Conservation (phyloP, 2,797 vertebrate genomes). For the Coregonus suidteri region DNA sequence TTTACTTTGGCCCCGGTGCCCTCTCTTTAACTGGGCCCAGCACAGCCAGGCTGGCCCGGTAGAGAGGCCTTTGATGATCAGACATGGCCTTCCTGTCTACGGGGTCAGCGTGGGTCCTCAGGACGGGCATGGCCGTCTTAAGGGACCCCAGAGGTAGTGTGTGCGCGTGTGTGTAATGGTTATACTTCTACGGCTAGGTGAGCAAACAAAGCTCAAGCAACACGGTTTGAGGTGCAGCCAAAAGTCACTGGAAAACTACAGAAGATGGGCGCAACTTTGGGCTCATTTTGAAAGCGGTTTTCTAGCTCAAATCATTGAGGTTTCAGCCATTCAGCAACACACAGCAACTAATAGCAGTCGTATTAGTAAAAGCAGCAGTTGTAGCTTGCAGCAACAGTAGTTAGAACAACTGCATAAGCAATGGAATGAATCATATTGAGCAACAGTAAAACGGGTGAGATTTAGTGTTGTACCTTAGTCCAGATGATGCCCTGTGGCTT, state of each 20-base stretch:
- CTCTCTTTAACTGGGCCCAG: slow-evolving; percentile 59
- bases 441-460: neutral
- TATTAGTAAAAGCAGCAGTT: neutral
- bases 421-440: neutral
- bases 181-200: neutral
- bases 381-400: neutral
- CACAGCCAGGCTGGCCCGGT: slow-evolving; percentile 65
- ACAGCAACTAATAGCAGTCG: neutral
- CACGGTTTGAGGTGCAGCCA: neutral
- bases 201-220: neutral
- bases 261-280: neutral
- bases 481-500: slow-evolving; percentile 89
- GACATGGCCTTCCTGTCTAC: slow-evolving; percentile 74
- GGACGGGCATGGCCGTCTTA: slow-evolving; percentile 65
- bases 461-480: slow-evolving; percentile 80
- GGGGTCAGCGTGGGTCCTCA: slow-evolving; percentile 68
- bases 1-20: slow-evolving; percentile 69
- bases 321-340: neutral
- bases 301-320: neutral
- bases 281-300: neutral
- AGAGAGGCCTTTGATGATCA: slow-evolving; percentile 74
- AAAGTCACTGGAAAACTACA: neutral
- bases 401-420: neutral
- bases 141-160: slow-evolving; percentile 43
- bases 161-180: neutral